Base-by-base conservation (phyloP, 2,888 invertebrate genomes). In the Vannuccia rotundouncinata region DNA sequence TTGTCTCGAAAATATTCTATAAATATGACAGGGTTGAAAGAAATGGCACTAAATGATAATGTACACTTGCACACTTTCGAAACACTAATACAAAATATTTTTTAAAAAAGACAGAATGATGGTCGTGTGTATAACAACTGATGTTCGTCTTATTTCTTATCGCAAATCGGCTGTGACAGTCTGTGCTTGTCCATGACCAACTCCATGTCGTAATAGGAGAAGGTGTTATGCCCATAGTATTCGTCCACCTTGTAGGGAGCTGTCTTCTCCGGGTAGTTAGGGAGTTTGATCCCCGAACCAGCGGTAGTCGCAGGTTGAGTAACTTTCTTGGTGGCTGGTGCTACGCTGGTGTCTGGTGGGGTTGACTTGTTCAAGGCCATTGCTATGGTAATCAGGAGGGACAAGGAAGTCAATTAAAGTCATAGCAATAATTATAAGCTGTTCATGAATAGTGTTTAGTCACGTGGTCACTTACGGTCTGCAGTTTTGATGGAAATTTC, bases 141-240 rank as follows among this genome's bases (percentile, higher is more conserved):
- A 5, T 22, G 66, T 66, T 66, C 13, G 22, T n/a, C n/a, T n/a
- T 22, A 30, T 77, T 77, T 77, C 45, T 45, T 77, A 77, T 77
- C 22, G 31, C 31, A 30, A 30, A 29, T 25, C n/a, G 31, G 31
- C 25, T 77, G 77, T n/a, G 1, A n/a, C 10, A 45, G 1, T 5
- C 77, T 30, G 22, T 22, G n/a, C 27, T 77, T 77, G 45, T 77
- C 31, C 77, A 77, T 77, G 10, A 31, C 77, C 27, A 77, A 5
- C n/a, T 77, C 77, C 10, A 77, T 25, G 45, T 77, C 77, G 29
- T 77, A 77, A 25, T 77, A 77, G 31, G 77, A 77, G 31, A 22
- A 77, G 10, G 27, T 31, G n/a, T 31, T 45, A 22, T 77, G 45
- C 10, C 77, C 77, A 31, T 31, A 77, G 25, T 31, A 77, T 22